Evolutionary conservation across 1,140 invertebrate species (phyloP), one percentile per base, ranked within the genome.

Genomic region (Callitettix versicolor): DNA sequence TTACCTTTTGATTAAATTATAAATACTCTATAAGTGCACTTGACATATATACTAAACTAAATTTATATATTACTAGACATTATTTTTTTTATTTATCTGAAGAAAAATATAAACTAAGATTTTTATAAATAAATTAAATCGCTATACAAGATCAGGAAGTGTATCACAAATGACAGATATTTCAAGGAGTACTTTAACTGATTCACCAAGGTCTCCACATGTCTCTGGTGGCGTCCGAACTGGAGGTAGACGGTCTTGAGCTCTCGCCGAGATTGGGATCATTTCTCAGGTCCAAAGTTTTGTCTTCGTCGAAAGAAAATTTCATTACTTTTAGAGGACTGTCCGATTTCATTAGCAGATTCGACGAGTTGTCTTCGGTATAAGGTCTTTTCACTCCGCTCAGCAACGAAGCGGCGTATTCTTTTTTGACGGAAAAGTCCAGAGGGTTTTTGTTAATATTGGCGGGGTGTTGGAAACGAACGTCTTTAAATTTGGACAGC

Each of bases 161-260:
- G n/a, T n/a, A n/a, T n/a, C n/a, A n/a, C n/a, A n/a, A n/a, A n/a
- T n/a, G n/a, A n/a, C n/a, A n/a, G n/a, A n/a, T n/a, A n/a, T n/a
- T n/a, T n/a, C n/a, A n/a, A n/a, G n/a, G n/a, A n/a, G n/a, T n/a
- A n/a, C n/a, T n/a, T n/a, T n/a, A n/a, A n/a, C n/a, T n/a, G 26
- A 9, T 30, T 58, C 41, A 61, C 59, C 59, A 61, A 24, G 59
- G 59, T 15, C 59, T 55, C 59, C 59, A 61, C 59, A 61, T 61
- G 55, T 56, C 48, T 34, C 46, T 42, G 34, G 52, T 49, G 48
- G 58, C 56, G 30, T 58, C 52, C 5, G 53, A 49, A 12, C 53
- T 33, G 42, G 56, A 55, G 7, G 58, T 57, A n/a, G 47, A 53
- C 7, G 55, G 53, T 2, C 44, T 55, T n/a, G 50, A 52, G 11